Base-by-base conservation (phyloP, 2,797 vertebrate genomes). In the Meriones psammophilus region DNA sequence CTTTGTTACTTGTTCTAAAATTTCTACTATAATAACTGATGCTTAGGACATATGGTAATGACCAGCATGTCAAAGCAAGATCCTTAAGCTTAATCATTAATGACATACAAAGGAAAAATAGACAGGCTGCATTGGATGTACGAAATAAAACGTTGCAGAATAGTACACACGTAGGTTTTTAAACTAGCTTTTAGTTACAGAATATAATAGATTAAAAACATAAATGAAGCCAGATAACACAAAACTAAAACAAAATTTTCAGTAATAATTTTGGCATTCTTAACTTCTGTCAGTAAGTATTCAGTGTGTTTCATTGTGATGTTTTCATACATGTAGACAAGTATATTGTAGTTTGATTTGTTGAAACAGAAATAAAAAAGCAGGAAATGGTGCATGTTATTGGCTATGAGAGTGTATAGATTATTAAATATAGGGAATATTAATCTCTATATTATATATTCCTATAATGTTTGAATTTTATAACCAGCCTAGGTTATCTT, bases 401-500 rank as follows among this genome's bases (percentile, higher is more conserved):
- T 46, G 28, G 46, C 50, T 88, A 71, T 46, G 10, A 28, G 28
- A 54, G 6, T n/a, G 0, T 54, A 60, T 5, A 91, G 9, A 7
- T 50, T 58, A 36, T 50, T 69, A 88, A 6, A 77, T 73, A 42
- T 42, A 42, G 66, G 30, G 42, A 85, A 91, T 12, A n/a, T 94
- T 50, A 71, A 88, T 54, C 64, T 92, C 77, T 94, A 30, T 18
- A 88, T 69, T 39, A 88, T 36, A 22, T 58, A 80, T 81, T 91
- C 90, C 33, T 88, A 8, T 56, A 91, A 85, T 10, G 18, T 36
- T 79, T 95, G 62, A 78, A 60, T 79, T 92, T 84, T 92, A 77
- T 66, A 71, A 88, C 17, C 36, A 92, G 22, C 33, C n/a, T 58
- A 76, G 24, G 13, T 88, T 83, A 85, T 26, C 56, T 8, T 88